These are phyloP conservation scores for Argentina silus DNA, from an alignment of 2,797 vertebrate species.

Conservation along the genomic window DNA sequence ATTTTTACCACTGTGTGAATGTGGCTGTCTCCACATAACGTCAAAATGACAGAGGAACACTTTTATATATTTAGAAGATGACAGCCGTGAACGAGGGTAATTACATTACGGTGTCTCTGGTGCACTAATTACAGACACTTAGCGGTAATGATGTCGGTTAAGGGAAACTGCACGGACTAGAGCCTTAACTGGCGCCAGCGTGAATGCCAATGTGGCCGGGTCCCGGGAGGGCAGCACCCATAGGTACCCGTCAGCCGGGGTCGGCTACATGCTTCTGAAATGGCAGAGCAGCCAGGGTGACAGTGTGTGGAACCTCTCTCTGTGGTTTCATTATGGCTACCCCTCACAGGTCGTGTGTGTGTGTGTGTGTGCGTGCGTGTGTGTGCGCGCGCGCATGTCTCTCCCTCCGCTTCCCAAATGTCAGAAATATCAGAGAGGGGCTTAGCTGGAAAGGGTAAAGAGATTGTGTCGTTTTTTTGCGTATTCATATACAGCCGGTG, in stretches of 20 bases:
- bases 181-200: background rate
- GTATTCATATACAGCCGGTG: constrained; percentile 42
- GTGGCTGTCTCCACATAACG: background rate
- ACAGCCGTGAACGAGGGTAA: constrained; percentile 26
- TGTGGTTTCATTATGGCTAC: too few relatives aligned
- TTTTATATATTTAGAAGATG: constrained; percentile 7
- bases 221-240: background rate
- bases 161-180: constrained; percentile 5
- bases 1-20: too few relatives aligned
- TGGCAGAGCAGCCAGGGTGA: too few relatives aligned
- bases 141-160: constrained; percentile 26
- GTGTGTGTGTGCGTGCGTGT: background rate
- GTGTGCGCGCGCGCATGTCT: background rate
- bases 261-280: background rate
- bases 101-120: constrained; percentile 28
- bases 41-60: too few relatives aligned
- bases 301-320: background rate
- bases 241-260: background rate
- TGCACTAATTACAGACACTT: constrained; percentile 44
- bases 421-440: constrained; percentile 41
- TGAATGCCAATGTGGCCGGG: constrained; percentile 1
- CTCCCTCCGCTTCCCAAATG: constrained; percentile 36
- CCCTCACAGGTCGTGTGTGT: background rate
- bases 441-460: constrained; percentile 50
- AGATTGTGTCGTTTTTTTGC: constrained; percentile 51